A percentile compares a stretch with the other conserved stretches of the same genome.
Evolutionary conservation across 2,797 vertebrate species (phyloP).

Genomic region (Catharus ustulatus): DNA sequence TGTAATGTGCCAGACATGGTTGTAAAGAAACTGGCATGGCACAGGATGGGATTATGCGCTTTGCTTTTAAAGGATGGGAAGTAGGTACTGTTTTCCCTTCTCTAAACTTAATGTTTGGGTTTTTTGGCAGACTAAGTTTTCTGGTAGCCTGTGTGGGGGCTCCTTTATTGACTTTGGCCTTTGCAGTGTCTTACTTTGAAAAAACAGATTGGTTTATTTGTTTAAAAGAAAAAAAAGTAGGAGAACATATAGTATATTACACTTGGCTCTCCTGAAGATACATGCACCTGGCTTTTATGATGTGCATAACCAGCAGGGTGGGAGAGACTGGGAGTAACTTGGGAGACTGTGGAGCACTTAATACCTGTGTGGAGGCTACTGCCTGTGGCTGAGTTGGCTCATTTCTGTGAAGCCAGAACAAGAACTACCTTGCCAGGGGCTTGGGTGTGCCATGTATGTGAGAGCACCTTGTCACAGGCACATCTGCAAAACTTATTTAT

Average conservation of each 20-base stretch:
- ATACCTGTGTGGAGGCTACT: neutral
- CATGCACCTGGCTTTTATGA: neutral
- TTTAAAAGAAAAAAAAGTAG: neutral
- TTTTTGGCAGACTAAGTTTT: neutral
- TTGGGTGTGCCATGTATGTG: neutral
- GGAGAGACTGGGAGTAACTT: constrained; percentile 13
- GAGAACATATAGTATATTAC: neutral
- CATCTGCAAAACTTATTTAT: neutral
- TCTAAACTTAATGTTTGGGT: neutral
- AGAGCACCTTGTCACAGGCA: neutral
- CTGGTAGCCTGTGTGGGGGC: neutral
- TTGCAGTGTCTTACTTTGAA: neutral
- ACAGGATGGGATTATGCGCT: rapidly evolving
- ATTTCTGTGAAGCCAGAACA: neutral
- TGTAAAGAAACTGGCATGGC: neutral
- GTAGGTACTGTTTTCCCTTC: neutral
- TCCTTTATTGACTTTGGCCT: neutral
- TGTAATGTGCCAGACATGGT: rapidly evolving
- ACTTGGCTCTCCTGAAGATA: neutral
- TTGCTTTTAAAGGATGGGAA: neutral
- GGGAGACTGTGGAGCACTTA: neutral
- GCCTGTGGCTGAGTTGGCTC: constrained; percentile 16
- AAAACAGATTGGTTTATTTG: neutral
- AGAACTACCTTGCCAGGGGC: neutral
- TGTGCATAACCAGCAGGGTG: neutral